Base-by-base conservation (phyloP, 1,140 invertebrate genomes). In the Epicauta chinensis region DNA sequence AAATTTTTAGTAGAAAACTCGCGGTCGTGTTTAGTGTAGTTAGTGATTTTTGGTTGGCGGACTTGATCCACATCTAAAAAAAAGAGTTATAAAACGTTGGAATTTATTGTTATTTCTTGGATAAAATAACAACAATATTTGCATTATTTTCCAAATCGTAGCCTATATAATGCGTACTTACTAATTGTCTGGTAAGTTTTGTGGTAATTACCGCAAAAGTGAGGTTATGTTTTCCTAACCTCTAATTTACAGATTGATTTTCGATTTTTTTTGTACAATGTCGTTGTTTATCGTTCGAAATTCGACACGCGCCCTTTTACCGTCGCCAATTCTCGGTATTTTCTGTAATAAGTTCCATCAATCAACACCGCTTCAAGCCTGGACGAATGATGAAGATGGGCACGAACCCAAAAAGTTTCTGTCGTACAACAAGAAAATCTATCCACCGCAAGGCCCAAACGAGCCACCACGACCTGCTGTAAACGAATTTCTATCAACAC, bases 401-500 rank as follows among this genome's bases (percentile, higher is more conserved):
- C 60, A 60, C 10, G 42, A 54, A 29, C 78, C 77, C 6, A 71
- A 62, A 37, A 71, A 70, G 37, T 87, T 81, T 74, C 48, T 82
- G 53, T 52, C 69, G 31, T 76, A 84, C 51, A 93, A 93, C 73
- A 75, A 88, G 29, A 81, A 77, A 64, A 73, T 91, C 30, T 93
- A 81, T 75, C 87, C 89, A 32, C 88, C 89, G 31, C 87, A 89
- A 73, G 59, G 71, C 42, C 73, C 76, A 3, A 80, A 77, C n/a
- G 91, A 93, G 75, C 76, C 82, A 66, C 77, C 75, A 40, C 76
- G 91, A 69, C 89, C 88, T 47, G 90, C 91, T 13, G 91, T 93
- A 76, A 83, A 78, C 78, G 55, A 39, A 36, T 52, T 40, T 42
- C 11, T 32, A 15, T 32, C 39, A 9, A 6, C 34, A 9, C 14